Conservation (phyloP, 2,113 vertebrate genomes). For the Diglossa brunneiventris region DNA sequence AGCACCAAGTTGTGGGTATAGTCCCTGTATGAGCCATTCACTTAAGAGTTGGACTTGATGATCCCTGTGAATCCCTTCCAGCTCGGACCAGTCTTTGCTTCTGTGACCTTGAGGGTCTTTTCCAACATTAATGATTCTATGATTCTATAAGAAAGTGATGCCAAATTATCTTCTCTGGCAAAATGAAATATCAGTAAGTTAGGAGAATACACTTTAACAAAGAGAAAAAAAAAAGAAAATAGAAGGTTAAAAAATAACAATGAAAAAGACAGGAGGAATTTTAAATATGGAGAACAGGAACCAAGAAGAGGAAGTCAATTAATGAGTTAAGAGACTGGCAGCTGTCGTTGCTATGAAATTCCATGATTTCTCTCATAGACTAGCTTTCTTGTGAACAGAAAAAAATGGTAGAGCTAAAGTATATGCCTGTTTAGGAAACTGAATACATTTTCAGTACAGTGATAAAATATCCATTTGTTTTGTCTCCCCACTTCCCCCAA, state of each 20-base stretch:
- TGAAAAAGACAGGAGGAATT: background rate
- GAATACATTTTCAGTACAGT: background rate
- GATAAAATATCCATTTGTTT: background rate
- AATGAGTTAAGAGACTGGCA: background rate
- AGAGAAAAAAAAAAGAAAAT: too few relatives aligned
- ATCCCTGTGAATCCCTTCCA: background rate
- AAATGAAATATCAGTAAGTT: background rate
- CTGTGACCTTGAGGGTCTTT: background rate
- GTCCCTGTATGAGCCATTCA: background rate
- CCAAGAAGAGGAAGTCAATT: background rate
- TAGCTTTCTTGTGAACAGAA: background rate
- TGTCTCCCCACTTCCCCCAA: background rate
- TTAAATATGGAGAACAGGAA: background rate
- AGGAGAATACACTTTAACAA: background rate
- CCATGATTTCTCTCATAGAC: background rate
- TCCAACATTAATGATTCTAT: background rate
- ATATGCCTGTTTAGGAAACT: background rate
- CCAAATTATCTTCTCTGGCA: background rate
- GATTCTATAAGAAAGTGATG: background rate
- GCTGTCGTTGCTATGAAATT: background rate
- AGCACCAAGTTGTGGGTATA: accelerated
- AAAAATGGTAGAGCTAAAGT: background rate
- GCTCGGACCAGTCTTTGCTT: background rate
- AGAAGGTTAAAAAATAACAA: background rate
- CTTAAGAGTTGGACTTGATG: background rate